These are phyloP conservation scores for Psittacula cyanocephala DNA, from an alignment of 2,113 vertebrate species.

Conservation along the genomic window DNA sequence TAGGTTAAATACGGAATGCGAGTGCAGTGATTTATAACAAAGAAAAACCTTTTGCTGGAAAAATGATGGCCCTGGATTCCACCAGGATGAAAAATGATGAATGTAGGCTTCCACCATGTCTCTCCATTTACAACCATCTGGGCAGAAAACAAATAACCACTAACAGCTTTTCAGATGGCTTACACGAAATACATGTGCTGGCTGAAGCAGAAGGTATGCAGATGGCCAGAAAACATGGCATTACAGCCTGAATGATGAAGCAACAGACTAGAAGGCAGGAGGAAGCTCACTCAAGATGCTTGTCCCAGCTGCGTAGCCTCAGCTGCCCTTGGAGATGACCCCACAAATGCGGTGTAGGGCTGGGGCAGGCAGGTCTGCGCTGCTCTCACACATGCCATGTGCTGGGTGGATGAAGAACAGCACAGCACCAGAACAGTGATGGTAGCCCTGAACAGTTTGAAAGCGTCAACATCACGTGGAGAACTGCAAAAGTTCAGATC, in stretches of 20 bases:
- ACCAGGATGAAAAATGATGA: neutral
- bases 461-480: neutral
- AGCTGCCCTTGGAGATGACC: fast-evolving
- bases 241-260: fast-evolving
- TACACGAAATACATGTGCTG: neutral
- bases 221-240: neutral
- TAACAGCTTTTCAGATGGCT: neutral
- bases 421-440: fast-evolving
- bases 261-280: neutral
- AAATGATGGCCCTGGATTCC: neutral
- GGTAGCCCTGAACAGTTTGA: neutral
- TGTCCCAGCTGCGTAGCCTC: neutral
- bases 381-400: fast-evolving
- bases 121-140: neutral
- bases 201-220: neutral
- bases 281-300: neutral
- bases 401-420: neutral
- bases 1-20: neutral
- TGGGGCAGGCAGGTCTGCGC: neutral
- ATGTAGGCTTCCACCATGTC: neutral
- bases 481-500: neutral
- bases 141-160: neutral
- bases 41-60: neutral
- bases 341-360: fast-evolving
- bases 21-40: neutral